Conservation (phyloP, 2,113 vertebrate species). For the Ammodytes marinus region DNA sequence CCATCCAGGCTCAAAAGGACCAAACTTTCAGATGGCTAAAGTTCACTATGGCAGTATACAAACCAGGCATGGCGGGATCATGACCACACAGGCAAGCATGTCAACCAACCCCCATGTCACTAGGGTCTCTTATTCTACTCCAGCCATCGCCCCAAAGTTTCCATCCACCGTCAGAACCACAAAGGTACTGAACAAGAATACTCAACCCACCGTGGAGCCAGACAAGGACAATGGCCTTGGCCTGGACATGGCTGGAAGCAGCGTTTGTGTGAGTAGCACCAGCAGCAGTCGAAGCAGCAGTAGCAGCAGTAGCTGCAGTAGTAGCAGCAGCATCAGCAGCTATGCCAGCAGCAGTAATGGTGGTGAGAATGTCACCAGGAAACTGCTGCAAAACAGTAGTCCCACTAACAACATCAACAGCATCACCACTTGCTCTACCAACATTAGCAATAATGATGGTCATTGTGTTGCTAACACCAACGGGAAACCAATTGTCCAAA, state of each 20-base stretch:
- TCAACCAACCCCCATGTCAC: conserved; percentile 89
- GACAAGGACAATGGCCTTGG: conserved; percentile 74
- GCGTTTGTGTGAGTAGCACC: conserved; percentile 75
- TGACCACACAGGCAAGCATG: conserved; percentile 89
- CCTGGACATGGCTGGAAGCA: conserved; percentile 71
- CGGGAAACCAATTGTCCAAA: conserved; percentile 59
- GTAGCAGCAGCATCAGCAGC: conserved; percentile 80
- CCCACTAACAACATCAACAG: conserved; percentile 62
- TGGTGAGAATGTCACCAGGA: conserved; percentile 64
- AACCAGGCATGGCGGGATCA: conserved; percentile 85
- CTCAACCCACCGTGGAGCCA: conserved; percentile 70
- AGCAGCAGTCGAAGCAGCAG: conserved; percentile 78
- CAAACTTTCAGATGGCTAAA: conserved; percentile 85
- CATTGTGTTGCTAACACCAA: conserved; percentile 66
- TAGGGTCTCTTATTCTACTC: conserved; percentile 87
- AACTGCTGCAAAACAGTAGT: conserved; percentile 61
- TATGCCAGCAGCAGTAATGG: conserved; percentile 76
- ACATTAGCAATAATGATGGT: conserved; percentile 79
- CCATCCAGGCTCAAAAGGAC: conserved; percentile 85
- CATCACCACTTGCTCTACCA: conserved; percentile 56
- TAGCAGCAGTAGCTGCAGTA: conserved; percentile 79
- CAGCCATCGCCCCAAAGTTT: conserved; percentile 85
- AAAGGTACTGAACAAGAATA: conserved; percentile 79
- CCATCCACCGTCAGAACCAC: conserved; percentile 78
- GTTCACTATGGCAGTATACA: conserved; percentile 87